Percentiles rank a stretch among this genome's conserved stretches.
Conservation (phyloP, 2,888 invertebrate species). For the Drosophila macrospina region DNA sequence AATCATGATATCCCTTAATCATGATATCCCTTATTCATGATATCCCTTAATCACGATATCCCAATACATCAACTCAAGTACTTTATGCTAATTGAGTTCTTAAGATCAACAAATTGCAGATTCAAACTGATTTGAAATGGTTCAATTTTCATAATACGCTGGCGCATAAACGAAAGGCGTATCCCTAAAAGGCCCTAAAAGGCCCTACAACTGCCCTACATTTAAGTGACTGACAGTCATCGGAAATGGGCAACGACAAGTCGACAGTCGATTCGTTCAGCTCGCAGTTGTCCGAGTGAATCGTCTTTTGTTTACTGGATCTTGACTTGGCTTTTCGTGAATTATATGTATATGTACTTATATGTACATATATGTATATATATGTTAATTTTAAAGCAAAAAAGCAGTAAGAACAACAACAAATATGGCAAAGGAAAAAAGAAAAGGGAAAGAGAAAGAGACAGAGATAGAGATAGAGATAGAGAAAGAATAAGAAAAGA, state of each 20-base stretch:
- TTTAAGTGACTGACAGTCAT: conserved; percentile 8
- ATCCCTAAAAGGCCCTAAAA: too few relatives aligned
- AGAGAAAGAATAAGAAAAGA: conserved; percentile 2
- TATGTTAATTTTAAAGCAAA: conserved; percentile 71
- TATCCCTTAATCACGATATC: too few relatives aligned
- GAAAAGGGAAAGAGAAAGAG: conserved; percentile 1
- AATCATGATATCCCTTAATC: too few relatives aligned
- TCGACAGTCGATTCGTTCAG: conserved; percentile 4
- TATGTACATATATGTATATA: conserved; percentile 3
- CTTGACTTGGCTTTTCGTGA: conserved; percentile 36
- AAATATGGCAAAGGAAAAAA: conserved; percentile 11
- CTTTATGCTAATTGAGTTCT: too few relatives aligned
- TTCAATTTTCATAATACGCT: background rate
- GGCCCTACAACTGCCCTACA: background rate
- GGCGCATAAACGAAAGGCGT: background rate
- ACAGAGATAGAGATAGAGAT: background rate
- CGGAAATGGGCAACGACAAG: conserved; percentile 5
- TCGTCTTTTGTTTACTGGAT: conserved; percentile 15
- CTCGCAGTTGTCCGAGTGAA: conserved; percentile 8
- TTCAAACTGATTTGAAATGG: too few relatives aligned
- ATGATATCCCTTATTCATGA: too few relatives aligned
- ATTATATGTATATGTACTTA: conserved; percentile 23
- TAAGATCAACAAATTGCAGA: too few relatives aligned
- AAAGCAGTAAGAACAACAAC: conserved; percentile 28
- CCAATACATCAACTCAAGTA: too few relatives aligned